Base-by-base conservation (phyloP, 2,888 invertebrate genomes). In the Stenodema calcarata region DNA sequence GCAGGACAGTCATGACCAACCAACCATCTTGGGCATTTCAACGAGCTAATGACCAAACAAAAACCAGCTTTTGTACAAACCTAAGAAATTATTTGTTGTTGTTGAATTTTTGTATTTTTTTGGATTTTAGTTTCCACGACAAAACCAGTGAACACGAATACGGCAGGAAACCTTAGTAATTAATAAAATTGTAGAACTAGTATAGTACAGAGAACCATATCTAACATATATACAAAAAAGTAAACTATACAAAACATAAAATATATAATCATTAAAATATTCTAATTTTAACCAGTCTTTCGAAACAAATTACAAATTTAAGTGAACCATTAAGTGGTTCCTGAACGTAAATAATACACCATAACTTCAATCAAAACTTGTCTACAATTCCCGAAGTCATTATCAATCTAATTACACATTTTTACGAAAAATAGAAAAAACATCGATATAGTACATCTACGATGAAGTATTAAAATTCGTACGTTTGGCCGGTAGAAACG, bases 341-440 rank as follows among this genome's bases (percentile, higher is more conserved):
- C 23, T 62, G 23, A 62, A 62, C 12, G 0, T 4, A 62, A 62
- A 62, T 62, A 23, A 27, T 62, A 62, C 62, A 62, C 7, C 62
- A 62, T 23, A 23, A 62, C 62, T 27, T 62, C 9, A 62, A 62
- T 62, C 62, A n/a, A 50, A 50, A n/a, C 50, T 50, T 50, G 50
- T 6, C 16, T n/a, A 16, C n/a, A n/a, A 18, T 23, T 18, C 62
- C 18, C 23, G 7, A 62, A 23, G 62, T 23, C 62, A 62, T 62
- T 7, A 62, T 62, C 18, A 9, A 62, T 23, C 18, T 62, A 62
- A 18, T 27, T 62, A 62, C 23, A 62, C 23, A 62, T 35, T 41
- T 18, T 73, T 73, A 73, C 41, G 73, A 73, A 73, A 73, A 73
- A 73, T 73, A 73, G 16, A 73, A 73, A 73, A 73, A 35, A 73